Evolutionary conservation across 2,888 invertebrate genomes (phyloP).

Genomic region (Trichopria drosophilae): DNA sequence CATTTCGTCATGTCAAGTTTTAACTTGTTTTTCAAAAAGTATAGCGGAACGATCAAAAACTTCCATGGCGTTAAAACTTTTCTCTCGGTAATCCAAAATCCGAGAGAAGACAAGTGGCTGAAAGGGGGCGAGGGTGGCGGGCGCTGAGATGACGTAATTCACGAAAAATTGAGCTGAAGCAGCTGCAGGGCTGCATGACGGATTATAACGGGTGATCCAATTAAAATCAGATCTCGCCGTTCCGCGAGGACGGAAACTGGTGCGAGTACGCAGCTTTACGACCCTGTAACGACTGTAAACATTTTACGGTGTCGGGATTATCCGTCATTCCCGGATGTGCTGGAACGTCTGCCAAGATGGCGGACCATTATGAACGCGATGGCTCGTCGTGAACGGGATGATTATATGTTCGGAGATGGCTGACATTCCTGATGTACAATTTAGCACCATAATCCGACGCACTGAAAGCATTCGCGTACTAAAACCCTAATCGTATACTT

Average conservation of each 20-base stretch:
- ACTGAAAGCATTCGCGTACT: too few species aligned
- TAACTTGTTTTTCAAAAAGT: too few species aligned
- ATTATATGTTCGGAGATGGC: too few species aligned
- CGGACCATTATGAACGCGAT: neutral
- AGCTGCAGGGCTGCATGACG: conserved; percentile 44
- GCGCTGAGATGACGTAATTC: conserved; percentile 30
- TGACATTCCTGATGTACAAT: too few species aligned
- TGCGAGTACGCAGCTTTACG: conserved; percentile 3
- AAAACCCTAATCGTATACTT: too few species aligned
- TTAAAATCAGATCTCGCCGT: conserved; percentile 42
- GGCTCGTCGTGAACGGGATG: too few species aligned
- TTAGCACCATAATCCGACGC: too few species aligned
- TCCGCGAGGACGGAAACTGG: conserved; percentile 13
- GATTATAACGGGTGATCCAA: conserved; percentile 52
- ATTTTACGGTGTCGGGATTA: conserved; percentile 27
- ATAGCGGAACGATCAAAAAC: neutral
- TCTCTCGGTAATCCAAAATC: conserved; percentile 13
- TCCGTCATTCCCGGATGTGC: conserved; percentile 16
- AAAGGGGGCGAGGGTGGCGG: conserved; percentile 13
- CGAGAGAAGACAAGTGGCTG: conserved; percentile 20
- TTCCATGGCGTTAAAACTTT: conserved; percentile 20
- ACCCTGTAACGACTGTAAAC: conserved; percentile 14
- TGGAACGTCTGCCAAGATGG: conserved; percentile 8
- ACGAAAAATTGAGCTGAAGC: conserved; percentile 38
- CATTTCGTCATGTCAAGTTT: too few species aligned